Evolutionary conservation across 1,140 invertebrate species (phyloP).

Genomic region (Meloidogyne floridensis): DNA sequence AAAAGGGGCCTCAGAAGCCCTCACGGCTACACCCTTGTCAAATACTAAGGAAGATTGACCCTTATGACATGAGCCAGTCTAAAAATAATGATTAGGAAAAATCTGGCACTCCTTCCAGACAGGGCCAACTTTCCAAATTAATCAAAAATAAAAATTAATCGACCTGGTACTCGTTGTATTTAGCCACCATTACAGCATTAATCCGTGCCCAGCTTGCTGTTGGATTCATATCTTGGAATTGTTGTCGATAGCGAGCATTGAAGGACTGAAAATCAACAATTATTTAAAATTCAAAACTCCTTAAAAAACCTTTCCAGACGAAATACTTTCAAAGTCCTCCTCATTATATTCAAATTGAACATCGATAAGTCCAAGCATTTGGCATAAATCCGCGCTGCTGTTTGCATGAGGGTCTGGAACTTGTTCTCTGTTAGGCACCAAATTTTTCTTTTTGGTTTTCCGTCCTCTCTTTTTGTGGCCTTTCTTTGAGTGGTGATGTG

Average conservation of each 20-base stretch:
- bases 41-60: no score
- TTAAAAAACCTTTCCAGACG: conserved; percentile 39
- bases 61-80: no score
- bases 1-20: no score
- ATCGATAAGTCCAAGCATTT: conserved; percentile 33
- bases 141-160: background rate
- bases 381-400: conserved; percentile 40
- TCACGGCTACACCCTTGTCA: no score
- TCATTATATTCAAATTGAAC: conserved; percentile 50
- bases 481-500: conserved; percentile 22
- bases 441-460: conserved; percentile 18
- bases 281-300: background rate
- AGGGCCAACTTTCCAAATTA: no score
- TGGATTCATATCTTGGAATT: conserved; percentile 46
- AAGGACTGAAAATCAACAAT: conserved; percentile 34
- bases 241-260: conserved; percentile 38
- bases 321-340: conserved; percentile 46
- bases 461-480: conserved; percentile 31
- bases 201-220: conserved; percentile 40
- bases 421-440: conserved; percentile 9
- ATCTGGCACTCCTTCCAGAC: no score
- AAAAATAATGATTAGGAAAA: no score
- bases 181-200: conserved; percentile 41
- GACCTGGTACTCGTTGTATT: conserved; percentile 47
- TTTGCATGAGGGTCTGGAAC: conserved; percentile 36